These are phyloP conservation scores for Hemicentrotus pulcherrimus DNA, from an alignment of 35 echinoderm and acorn worm genomes.

Conservation along the genomic window DNA sequence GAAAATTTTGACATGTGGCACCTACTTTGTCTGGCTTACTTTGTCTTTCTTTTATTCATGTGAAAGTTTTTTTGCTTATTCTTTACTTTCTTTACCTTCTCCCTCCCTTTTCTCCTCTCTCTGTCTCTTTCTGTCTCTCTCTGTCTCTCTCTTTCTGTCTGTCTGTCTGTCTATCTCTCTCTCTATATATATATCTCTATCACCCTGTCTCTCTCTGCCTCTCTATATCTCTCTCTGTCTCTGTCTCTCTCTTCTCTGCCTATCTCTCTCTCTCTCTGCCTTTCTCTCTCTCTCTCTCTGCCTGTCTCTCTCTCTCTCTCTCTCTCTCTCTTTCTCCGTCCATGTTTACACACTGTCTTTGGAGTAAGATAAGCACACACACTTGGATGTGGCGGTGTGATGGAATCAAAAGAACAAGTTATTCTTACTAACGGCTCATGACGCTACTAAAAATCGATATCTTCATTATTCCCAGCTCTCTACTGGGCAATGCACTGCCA, in stretches of 20 bases:
- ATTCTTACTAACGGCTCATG: slow-evolving; percentile 17
- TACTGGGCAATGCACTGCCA: neutral
- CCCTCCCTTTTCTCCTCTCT: neutral
- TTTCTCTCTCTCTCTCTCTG: neutral
- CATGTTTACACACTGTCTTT: neutral
- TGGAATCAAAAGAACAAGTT: slow-evolving; percentile 19
- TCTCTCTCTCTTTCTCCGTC: neutral
- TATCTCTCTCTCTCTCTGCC: neutral
- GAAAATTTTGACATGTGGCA: no score
- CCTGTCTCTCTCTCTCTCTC: neutral
- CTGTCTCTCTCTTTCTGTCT: neutral
- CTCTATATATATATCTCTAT: no score
- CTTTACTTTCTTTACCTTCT: neutral
- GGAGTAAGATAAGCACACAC: neutral
- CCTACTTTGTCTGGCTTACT: no score
- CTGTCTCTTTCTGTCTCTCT: neutral
- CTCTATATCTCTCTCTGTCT: neutral
- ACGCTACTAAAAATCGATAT: neutral
- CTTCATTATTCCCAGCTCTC: slow-evolving; percentile 9
- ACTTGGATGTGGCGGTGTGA: neutral
- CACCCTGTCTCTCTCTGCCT: neutral
- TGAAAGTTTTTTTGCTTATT: slow-evolving; percentile 45
- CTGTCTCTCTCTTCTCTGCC: neutral
- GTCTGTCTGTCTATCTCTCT: neutral
- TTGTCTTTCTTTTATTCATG: neutral